Evolutionary conservation across 2,797 vertebrate genomes (phyloP).

Genomic region (Podarcis siculus): DNA sequence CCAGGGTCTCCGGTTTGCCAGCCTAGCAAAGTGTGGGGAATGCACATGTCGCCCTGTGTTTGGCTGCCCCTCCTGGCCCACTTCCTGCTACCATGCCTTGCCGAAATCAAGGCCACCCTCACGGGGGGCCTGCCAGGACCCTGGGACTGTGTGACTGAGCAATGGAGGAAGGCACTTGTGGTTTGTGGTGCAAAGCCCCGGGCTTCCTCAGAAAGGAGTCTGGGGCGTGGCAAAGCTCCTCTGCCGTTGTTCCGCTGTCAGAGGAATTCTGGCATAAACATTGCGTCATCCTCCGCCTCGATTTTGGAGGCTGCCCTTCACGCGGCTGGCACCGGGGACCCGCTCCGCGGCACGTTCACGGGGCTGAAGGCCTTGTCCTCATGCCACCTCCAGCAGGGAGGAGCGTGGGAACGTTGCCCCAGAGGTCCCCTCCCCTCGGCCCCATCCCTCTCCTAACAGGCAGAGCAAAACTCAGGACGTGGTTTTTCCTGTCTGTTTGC

Average conservation of each 20-base stretch:
- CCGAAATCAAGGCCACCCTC: too few relatives aligned
- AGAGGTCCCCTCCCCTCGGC: not conserved
- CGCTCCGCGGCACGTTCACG: accelerated
- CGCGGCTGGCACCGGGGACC: not conserved
- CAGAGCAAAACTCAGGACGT: not conserved
- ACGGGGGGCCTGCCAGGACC: too few relatives aligned
- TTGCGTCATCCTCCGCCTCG: not conserved
- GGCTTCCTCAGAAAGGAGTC: not conserved
- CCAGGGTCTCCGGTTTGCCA: too few relatives aligned
- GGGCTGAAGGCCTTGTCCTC: too few relatives aligned
- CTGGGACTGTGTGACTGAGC: too few relatives aligned
- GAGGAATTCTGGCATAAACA: too few relatives aligned
- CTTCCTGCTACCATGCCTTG: too few relatives aligned
- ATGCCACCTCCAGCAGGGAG: not conserved
- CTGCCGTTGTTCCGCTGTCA: not conserved
- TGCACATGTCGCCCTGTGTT: not conserved
- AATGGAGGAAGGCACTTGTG: too few relatives aligned
- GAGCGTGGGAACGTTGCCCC: not conserved
- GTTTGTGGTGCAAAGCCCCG: too few relatives aligned
- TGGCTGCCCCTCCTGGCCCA: too few relatives aligned
- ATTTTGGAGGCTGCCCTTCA: not conserved
- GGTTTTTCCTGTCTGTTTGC: too few relatives aligned
- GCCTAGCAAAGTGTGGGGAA: not conserved
- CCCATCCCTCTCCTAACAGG: too few relatives aligned
- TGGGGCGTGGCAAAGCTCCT: not conserved